Conservation (phyloP, 2,797 vertebrate genomes). For the Darevskia nairensis region DNA sequence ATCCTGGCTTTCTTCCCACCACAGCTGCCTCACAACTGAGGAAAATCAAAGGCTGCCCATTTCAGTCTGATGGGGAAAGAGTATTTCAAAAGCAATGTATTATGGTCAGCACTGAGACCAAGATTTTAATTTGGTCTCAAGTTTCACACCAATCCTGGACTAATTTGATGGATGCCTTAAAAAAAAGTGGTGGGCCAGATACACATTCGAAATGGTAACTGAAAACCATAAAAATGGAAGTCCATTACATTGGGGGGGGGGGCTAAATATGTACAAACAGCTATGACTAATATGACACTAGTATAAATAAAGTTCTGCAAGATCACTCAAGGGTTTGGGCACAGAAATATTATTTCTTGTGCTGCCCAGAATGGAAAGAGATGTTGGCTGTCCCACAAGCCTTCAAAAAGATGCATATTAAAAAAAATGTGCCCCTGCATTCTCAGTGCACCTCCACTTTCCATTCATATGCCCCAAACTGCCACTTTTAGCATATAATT, state of each 20-base stretch:
- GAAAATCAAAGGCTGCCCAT: neutral
- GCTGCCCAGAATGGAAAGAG: neutral
- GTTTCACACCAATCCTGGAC: neutral
- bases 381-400: neutral
- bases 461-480: constrained; percentile 53
- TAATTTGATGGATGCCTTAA: neutral
- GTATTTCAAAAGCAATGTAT: neutral
- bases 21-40: neutral
- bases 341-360: neutral
- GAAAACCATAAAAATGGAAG: neutral
- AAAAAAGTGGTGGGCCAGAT: too few species aligned
- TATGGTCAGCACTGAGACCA: neutral
- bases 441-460: constrained; percentile 38
- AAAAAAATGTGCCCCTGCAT: constrained; percentile 1
- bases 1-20: neutral
- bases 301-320: neutral
- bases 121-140: neutral
- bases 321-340: neutral
- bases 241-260: neutral
- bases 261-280: neutral
- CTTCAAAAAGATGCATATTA: neutral
- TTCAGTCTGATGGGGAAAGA: neutral
- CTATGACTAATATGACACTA: neutral
- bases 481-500: constrained; percentile 76
- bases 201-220: neutral